Evolutionary conservation across 2,888 invertebrate species (phyloP), one percentile per base, ranked within the genome.

Genomic region (Antheraea yamamai): DNA sequence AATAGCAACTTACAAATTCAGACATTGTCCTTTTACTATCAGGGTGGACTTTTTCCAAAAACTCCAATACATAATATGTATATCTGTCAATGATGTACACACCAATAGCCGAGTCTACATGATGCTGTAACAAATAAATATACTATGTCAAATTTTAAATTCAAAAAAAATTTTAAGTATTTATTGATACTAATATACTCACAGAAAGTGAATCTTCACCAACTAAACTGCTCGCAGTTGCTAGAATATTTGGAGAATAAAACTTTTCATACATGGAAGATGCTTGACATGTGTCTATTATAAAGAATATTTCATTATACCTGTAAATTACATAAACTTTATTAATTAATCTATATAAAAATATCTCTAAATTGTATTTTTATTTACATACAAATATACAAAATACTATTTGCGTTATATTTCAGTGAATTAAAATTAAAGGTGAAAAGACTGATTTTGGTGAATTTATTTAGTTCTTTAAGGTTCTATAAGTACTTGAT

Each of bases 41-140:
- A 0, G 98, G 97, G 82, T 97, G 96, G 0, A 99, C 98, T 89
- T 97, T 97, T 91, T 99, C 99, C 76, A 99, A 94, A 90, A 99
- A 99, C 85, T 99, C 99, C 79, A 99, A 92, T 0, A 99, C 99
- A 92, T 98, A 99, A 89, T 99, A 99, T 0, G 99, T 99, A 88
- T 99, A 99, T 79, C 99, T 96, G 91, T 99, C 99, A 82, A 99
- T 99, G 81, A 99, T 99, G 89, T 99, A 99, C 0, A 99, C 99
- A 23, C 99, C 99, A 83, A 99, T 99, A 0, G 99, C 98, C 30
- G 98, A 98, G 94, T 99, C 99, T 23, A 99, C 98, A 90, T 99
- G 99, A 93, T 99, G 99, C 98, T 99, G 92, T 66, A 66, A 66
- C 26, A 66, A 30, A 0, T 30, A 30, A 64, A 14, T 64, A 64